Percentiles rank a stretch among this genome's conserved stretches.
These are phyloP conservation scores for Benthosema pterotum DNA, from an alignment of 2,797 vertebrate genomes.

Conservation along the genomic window DNA sequence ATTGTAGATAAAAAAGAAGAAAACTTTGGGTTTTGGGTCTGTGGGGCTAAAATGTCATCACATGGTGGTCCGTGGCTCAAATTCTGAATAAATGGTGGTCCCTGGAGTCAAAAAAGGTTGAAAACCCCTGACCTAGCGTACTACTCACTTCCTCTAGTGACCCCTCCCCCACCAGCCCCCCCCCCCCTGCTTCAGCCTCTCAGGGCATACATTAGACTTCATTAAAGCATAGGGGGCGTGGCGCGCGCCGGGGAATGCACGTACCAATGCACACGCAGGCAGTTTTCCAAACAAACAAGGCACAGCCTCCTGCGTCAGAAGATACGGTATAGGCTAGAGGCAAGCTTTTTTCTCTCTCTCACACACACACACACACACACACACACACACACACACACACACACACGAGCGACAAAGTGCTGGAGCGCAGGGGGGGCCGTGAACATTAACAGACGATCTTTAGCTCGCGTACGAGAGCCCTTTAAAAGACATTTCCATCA, in stretches of 20 bases:
- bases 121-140: too few species aligned
- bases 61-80: too few species aligned
- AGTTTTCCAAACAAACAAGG: slow-evolving; percentile 3
- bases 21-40: too few species aligned
- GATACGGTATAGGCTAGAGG: neutral
- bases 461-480: neutral
- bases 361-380: too few species aligned
- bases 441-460: slow-evolving; percentile 8
- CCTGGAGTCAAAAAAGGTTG: too few species aligned
- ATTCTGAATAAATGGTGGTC: too few species aligned
- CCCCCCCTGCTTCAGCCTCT: slow-evolving; percentile 8
- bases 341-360: neutral
- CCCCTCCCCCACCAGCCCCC: too few species aligned
- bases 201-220: slow-evolving; percentile 10
- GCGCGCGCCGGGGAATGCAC: slow-evolving; percentile 3
- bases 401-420: too few species aligned
- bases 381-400: too few species aligned
- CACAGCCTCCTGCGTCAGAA: neutral
- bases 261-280: neutral
- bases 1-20: too few species aligned
- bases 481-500: slow-evolving; percentile 1
- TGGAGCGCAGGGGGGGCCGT: neutral
- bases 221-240: slow-evolving; percentile 18
- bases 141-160: slow-evolving; percentile 10
- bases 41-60: too few species aligned